Evolutionary conservation across 1,140 invertebrate species (phyloP).

Genomic region (Drosophila nigromelanica): DNA sequence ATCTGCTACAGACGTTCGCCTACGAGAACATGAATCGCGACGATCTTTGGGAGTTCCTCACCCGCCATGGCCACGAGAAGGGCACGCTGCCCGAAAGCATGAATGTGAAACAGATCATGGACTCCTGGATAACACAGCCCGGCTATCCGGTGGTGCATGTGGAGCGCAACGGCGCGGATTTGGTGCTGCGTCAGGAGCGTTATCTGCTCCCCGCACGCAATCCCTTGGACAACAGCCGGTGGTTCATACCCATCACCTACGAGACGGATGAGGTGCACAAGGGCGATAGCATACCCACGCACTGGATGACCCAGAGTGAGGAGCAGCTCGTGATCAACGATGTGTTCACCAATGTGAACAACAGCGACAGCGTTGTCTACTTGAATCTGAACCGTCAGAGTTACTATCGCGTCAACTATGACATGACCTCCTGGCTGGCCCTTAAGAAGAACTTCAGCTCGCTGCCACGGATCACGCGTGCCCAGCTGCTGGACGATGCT

Average conservation of each 20-base stretch:
- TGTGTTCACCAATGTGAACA: conserved; percentile 49
- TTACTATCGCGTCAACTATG: conserved; percentile 91
- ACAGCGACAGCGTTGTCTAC: conserved; percentile 64
- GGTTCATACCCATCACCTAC: conserved; percentile 87
- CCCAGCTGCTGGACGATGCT: conserved; percentile 92
- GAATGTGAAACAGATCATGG: conserved; percentile 89
- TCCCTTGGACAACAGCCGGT: conserved; percentile 71
- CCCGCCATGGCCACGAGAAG: conserved; percentile 84
- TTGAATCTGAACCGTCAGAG: conserved; percentile 84
- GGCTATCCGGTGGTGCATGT: conserved; percentile 92
- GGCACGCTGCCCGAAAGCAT: conserved; percentile 84
- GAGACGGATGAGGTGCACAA: conserved; percentile 79
- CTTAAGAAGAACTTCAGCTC: conserved; percentile 86
- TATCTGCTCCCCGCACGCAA: conserved; percentile 66
- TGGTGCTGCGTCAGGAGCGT: conserved; percentile 69
- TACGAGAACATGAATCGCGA: conserved; percentile 89
- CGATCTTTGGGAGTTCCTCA: conserved; percentile 89
- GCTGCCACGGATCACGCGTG: conserved; percentile 87
- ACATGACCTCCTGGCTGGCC: conserved; percentile 87
- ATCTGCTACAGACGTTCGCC: conserved; percentile 86
- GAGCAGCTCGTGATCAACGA: conserved; percentile 63
- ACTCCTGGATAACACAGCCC: conserved; percentile 92
- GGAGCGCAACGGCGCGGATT: conserved; percentile 56
- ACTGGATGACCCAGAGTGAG: conserved; percentile 70
- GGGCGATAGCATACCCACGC: conserved; percentile 65